A percentile compares a stretch with the other conserved stretches of the same genome.
phyloP scores from a whole-genome alignment of 1,140 invertebrate genomes.

The Cyclargus thomasi region DNA sequence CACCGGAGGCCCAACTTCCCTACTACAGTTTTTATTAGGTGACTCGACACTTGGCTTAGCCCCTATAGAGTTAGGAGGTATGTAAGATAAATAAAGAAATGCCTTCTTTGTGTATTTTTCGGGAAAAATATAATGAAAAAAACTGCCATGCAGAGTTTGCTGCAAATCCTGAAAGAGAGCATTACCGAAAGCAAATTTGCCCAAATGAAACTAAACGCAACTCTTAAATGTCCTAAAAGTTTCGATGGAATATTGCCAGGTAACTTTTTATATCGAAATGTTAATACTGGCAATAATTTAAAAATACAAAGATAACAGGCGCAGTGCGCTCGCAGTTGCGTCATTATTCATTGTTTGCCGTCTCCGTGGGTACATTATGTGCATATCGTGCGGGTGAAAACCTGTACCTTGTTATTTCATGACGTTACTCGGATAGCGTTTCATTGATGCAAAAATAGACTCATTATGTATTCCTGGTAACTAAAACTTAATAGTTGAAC shows the following conservation, averaged over 20 bases:
- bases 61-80: too few relatives aligned
- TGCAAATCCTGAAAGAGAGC: too few relatives aligned
- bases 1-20: too few relatives aligned
- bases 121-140: too few relatives aligned
- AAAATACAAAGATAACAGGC: slow-evolving; percentile 15
- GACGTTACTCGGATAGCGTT: neutral
- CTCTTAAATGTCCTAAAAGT: neutral
- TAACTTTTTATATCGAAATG: neutral
- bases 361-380: slow-evolving; percentile 8
- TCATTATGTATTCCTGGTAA: neutral
- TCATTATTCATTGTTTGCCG: slow-evolving; percentile 21
- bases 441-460: neutral
- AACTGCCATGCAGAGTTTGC: too few relatives aligned
- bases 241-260: neutral
- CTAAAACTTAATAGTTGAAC: too few relatives aligned
- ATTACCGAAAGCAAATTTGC: too few relatives aligned
- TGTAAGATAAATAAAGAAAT: too few relatives aligned
- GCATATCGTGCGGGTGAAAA: neutral
- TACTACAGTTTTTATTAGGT: too few relatives aligned
- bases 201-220: too few relatives aligned
- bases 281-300: slow-evolving; percentile 8
- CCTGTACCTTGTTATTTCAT: neutral
- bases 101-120: too few relatives aligned
- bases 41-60: too few relatives aligned
- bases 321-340: slow-evolving; percentile 8